Conservation (phyloP, 37 sponge, comb jelly and placozoan species). For the Chondrilla cf. caribensis region DNA sequence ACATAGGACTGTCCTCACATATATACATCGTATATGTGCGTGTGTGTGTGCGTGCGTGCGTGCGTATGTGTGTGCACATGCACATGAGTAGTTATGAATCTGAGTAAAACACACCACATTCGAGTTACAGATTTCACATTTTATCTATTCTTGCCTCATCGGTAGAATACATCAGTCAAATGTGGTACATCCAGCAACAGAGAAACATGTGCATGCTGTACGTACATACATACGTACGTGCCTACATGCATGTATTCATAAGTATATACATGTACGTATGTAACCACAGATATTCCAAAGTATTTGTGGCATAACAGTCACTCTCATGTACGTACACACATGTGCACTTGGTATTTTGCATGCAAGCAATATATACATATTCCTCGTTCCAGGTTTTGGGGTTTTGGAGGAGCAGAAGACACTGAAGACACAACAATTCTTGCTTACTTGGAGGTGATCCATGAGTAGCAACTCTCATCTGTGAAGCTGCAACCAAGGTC, state of each 20-base stretch:
- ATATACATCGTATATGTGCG: constrained; percentile 20
- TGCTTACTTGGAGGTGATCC: not conserved
- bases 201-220: constrained; percentile 15
- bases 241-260: constrained; percentile 1
- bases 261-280: not conserved
- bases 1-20: not conserved
- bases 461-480: not conserved
- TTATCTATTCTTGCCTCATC: no score
- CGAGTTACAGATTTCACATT: no score
- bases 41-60: not conserved
- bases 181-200: no score
- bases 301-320: not conserved
- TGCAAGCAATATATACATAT: no score
- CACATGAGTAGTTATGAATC: not conserved
- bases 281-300: constrained; percentile 6
- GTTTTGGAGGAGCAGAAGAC: no score
- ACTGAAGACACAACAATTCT: no score
- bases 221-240: not conserved
- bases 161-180: no score
- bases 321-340: constrained; percentile 13
- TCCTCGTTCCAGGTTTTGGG: no score
- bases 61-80: not conserved
- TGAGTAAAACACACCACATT: no score
- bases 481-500: not conserved
- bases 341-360: no score